phyloP scores from a whole-genome alignment of 2,113 vertebrate species.

The Paradisaea rubra region DNA sequence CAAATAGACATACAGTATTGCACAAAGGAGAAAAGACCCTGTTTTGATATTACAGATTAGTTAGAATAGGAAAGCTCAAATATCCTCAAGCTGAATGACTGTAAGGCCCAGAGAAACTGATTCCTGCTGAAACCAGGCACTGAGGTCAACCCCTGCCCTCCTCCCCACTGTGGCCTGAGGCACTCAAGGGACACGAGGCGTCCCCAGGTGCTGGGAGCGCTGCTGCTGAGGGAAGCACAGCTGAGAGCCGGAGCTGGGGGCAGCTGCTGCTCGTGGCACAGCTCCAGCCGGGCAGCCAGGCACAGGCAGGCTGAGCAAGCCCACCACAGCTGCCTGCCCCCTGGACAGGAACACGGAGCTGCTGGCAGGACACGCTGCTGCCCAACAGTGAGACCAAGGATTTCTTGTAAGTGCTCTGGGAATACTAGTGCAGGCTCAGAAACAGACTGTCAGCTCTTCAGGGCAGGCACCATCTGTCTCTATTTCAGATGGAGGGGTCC shows the following conservation, averaged over 20 bases:
- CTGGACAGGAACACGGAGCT: not conserved
- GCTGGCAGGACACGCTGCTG: not conserved
- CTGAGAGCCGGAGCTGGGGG: not conserved
- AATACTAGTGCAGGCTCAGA: not conserved
- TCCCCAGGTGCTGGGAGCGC: not conserved
- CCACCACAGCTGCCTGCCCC: not conserved
- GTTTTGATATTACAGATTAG: not conserved
- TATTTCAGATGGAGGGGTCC: not conserved
- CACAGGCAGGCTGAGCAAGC: not conserved
- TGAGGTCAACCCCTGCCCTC: not conserved
- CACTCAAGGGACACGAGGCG: not conserved
- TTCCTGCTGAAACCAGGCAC: not conserved
- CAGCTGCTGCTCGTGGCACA: not conserved
- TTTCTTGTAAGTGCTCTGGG: not conserved
- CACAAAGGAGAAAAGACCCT: not conserved
- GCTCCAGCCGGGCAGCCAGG: not conserved
- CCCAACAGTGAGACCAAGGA: not conserved
- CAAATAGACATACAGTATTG: accelerated
- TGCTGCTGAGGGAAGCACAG: not conserved
- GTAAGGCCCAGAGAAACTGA: not conserved
- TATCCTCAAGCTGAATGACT: not conserved
- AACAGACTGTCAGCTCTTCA: not conserved
- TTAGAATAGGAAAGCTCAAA: not conserved
- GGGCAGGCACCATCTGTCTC: slow-evolving; percentile 26
- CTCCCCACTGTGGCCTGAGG: not conserved